Percentiles rank a stretch among this genome's conserved stretches.
phyloP scores from a whole-genome alignment of 2,113 vertebrate species.

The Alces alces region DNA sequence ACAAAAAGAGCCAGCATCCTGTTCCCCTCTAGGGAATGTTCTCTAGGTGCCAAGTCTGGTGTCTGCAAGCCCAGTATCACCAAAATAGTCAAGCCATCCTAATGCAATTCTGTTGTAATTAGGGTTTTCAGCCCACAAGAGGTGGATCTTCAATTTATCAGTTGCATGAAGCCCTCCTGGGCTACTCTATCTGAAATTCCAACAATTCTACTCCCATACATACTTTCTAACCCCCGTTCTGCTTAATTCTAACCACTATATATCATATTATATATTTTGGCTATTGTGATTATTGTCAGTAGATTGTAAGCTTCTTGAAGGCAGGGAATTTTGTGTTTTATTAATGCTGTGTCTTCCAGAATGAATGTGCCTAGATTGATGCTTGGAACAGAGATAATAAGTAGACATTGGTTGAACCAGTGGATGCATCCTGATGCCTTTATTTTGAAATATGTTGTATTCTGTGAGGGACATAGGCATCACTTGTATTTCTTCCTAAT shows the following conservation, averaged over 20 bases:
- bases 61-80: background rate
- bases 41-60: background rate
- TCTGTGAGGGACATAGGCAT: background rate
- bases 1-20: background rate
- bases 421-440: background rate
- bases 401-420: background rate
- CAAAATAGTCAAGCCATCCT: background rate
- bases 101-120: background rate
- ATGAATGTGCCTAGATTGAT: background rate
- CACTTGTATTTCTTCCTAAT: background rate
- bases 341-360: background rate
- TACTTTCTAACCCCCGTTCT: background rate
- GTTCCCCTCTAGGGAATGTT: background rate
- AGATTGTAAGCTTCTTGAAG: background rate
- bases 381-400: background rate
- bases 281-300: background rate
- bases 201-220: background rate
- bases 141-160: background rate
- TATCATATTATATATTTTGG: background rate
- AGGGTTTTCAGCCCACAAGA: background rate
- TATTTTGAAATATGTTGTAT: background rate
- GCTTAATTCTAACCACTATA: background rate
- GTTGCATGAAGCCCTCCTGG: background rate
- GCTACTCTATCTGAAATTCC: background rate
- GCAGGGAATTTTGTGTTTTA: background rate